Percentiles rank a stretch among this genome's conserved stretches.
Conservation (phyloP, 2,113 vertebrate genomes). For the Orcinus orca region DNA sequence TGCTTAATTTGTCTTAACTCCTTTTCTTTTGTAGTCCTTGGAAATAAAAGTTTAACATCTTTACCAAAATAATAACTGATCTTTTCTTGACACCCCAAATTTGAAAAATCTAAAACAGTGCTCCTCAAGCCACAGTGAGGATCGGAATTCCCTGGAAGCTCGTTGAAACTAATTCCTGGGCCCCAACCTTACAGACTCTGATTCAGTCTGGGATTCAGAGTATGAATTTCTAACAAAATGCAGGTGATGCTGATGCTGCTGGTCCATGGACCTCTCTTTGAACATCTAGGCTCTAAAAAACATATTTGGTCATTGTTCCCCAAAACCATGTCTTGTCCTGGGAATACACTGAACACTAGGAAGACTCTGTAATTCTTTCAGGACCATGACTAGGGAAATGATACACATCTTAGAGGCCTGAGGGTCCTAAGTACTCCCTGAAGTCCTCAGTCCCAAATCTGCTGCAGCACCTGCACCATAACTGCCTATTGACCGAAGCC, state of each 20-base stretch:
- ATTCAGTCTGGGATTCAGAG: background rate
- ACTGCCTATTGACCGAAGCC: background rate
- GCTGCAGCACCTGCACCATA: fast-evolving
- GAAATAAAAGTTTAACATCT: background rate
- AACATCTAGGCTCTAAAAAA: background rate
- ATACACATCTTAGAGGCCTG: background rate
- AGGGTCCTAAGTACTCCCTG: background rate
- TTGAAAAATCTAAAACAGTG: background rate
- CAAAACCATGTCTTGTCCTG: background rate
- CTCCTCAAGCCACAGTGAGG: background rate
- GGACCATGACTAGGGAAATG: background rate
- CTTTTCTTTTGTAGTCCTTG: background rate
- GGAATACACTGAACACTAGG: background rate
- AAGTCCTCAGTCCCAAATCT: background rate
- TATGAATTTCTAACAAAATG: background rate
- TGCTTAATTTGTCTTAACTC: background rate
- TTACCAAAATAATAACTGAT: background rate
- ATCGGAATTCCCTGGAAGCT: background rate
- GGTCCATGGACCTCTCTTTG: background rate
- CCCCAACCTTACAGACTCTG: background rate
- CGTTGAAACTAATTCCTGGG: background rate
- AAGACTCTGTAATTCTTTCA: background rate
- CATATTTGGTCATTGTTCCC: background rate
- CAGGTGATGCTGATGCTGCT: background rate
- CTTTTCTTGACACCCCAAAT: background rate